phyloP scores from a whole-genome alignment of 2,113 vertebrate species.

The Microtus ochrogaster region DNA sequence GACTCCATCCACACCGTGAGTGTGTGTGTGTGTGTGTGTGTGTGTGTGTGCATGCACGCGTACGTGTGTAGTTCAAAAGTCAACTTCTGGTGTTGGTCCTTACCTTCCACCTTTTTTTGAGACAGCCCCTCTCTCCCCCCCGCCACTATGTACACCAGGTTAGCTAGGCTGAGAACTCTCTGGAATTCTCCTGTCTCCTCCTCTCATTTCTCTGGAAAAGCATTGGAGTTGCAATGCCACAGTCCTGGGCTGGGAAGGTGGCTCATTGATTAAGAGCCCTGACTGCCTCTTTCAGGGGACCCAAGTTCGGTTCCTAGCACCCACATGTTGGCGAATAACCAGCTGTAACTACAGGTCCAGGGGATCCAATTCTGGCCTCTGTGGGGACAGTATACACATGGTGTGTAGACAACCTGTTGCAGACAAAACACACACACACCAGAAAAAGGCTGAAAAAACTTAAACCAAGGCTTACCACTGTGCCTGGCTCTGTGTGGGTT shows the following conservation, averaged over 20 bases:
- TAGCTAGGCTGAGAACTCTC: background rate
- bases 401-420: background rate
- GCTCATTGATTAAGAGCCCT: background rate
- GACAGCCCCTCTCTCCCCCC: background rate
- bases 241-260: background rate
- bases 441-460: background rate
- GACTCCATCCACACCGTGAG: background rate
- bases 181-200: background rate
- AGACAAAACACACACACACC: background rate
- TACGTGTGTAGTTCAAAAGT: background rate
- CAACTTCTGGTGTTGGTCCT: background rate
- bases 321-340: background rate
- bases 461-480: background rate
- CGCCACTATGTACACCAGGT: background rate
- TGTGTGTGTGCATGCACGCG: background rate
- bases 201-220: background rate
- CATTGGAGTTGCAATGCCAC: background rate
- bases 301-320: background rate
- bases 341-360: background rate
- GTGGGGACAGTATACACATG: background rate
- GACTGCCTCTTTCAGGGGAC: background rate
- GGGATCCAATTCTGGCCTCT: background rate
- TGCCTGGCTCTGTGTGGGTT: background rate
- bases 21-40: background rate
- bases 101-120: background rate